Base-by-base conservation (phyloP, 2,888 invertebrate species). In the Lepidochrysops patricia region DNA sequence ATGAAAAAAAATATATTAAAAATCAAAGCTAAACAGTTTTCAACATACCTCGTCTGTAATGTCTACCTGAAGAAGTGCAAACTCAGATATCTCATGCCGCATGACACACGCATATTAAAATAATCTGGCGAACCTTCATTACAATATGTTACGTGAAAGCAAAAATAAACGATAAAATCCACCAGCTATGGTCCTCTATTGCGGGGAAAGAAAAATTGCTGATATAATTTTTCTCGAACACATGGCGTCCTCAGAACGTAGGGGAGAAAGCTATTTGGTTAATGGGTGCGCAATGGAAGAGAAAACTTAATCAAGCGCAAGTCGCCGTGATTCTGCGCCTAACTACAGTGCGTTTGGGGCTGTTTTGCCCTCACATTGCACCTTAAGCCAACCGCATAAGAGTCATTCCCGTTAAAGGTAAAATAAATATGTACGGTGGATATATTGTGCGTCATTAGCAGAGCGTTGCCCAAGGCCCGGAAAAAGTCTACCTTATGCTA, bases 281-380 rank as follows among this genome's bases (percentile, higher is more conserved):
- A 87, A 87, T 86, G 85, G 84, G 79, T 76, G 78, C 64, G 82
- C 84, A 84, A 84, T 85, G 84, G 83, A 79, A 84, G 67, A 84
- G 85, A 84, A 85, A 85, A 84, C 84, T 85, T 84, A 85, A 87
- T 86, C 85, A 85, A 82, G 81, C 80, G 79, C 80, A 79, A 82
- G 82, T 81, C 79, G 73, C 80, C 74, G 83, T 82, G 85, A 88
- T 88, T 84, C 83, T 85, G 83, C 79, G 82, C 79, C 80, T 85
- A 84, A 84, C 84, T 84, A 84, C 82, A 74, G 70, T 77, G 85
- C 82, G 86, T 85, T 84, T 84, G n/a, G n/a, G n/a, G n/a, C n/a
- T n/a, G 6, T 34, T 34, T 34, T 56, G 34, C 34, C 19, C 50
- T 12, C 50, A 52, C 50, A 52, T 69, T n/a, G n/a, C n/a, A n/a